phyloP scores from a whole-genome alignment of 2,797 vertebrate genomes.

The Margarornis squamiger region DNA sequence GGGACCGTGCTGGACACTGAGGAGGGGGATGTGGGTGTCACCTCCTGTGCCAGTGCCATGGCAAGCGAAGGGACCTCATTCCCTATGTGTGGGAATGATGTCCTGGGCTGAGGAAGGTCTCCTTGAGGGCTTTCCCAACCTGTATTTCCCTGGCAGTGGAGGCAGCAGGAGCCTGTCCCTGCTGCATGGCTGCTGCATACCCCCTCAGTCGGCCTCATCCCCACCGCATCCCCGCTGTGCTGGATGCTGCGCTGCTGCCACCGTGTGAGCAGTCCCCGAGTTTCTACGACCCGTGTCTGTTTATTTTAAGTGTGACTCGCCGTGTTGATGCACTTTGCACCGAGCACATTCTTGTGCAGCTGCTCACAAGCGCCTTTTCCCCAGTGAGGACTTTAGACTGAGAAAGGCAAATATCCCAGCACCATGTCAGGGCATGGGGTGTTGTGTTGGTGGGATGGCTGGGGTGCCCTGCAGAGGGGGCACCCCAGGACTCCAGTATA shows the following conservation, averaged over 20 bases:
- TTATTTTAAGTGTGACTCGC: not conserved
- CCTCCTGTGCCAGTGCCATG: fast-evolving
- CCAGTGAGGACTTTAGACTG: not conserved
- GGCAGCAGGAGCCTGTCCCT: not conserved
- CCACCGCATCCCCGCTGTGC: not conserved
- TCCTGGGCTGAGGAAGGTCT: not conserved
- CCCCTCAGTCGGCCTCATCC: not conserved
- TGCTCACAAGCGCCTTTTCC: fast-evolving
- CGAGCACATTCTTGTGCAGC: fast-evolving
- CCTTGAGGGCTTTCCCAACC: fast-evolving
- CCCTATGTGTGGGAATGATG: not conserved
- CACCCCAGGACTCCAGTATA: fast-evolving
- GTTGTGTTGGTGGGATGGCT: not conserved
- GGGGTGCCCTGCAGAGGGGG: not conserved
- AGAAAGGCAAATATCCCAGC: not conserved
- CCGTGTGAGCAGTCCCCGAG: constrained; percentile 8
- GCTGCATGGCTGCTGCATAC: not conserved
- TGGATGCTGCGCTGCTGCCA: constrained; percentile 54
- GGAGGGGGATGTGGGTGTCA: not conserved
- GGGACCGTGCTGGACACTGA: fast-evolving
- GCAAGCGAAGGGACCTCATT: not conserved
- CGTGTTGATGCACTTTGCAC: not conserved
- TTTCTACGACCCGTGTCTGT: fast-evolving
- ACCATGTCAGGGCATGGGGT: fast-evolving
- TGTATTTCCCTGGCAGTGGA: not conserved